These are phyloP conservation scores for Parazoanthus atlanticus DNA, from an alignment of 92 coral and sea anemone species.

Conservation along the genomic window DNA sequence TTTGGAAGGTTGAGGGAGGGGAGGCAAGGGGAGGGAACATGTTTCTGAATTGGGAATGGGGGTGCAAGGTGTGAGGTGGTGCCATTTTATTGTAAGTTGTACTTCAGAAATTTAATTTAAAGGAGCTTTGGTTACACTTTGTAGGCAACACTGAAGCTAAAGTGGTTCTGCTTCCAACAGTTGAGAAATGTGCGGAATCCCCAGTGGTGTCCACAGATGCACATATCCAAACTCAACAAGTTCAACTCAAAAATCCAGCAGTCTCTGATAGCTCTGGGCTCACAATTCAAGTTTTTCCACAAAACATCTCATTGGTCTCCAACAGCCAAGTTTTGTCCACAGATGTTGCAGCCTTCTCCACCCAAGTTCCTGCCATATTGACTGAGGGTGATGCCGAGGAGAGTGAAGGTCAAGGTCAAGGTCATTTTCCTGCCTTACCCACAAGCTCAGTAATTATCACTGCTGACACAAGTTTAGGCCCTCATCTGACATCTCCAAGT, in stretches of 20 bases:
- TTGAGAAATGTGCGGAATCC: neutral
- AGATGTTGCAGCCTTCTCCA: slow-evolving; percentile 73
- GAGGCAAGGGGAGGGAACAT: too few relatives aligned
- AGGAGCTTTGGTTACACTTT: neutral
- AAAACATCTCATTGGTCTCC: slow-evolving; percentile 73
- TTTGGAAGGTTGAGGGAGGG: too few relatives aligned
- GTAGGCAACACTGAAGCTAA: slow-evolving; percentile 4
- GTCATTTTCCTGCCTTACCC: slow-evolving; percentile 23
- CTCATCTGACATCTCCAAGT: slow-evolving; percentile 35
- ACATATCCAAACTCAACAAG: neutral
- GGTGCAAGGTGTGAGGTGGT: too few relatives aligned
- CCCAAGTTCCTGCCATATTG: slow-evolving; percentile 90
- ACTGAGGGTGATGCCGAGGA: slow-evolving; percentile 97
- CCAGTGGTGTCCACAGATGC: neutral
- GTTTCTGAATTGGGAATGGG: too few relatives aligned
- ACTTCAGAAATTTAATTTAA: neutral
- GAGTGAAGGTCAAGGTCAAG: slow-evolving; percentile 64
- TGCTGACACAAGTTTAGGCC: neutral
- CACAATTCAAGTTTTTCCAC: slow-evolving; percentile 77
- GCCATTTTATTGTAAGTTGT: neutral
- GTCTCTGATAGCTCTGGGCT: slow-evolving; percentile 42
- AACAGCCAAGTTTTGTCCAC: slow-evolving; percentile 65
- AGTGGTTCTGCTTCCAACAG: slow-evolving; percentile 11
- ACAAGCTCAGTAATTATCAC: slow-evolving; percentile 31
- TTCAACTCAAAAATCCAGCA: slow-evolving; percentile 4